These are phyloP conservation scores for Eriocheir sinensis DNA, from an alignment of 1,140 invertebrate genomes.

Conservation along the genomic window DNA sequence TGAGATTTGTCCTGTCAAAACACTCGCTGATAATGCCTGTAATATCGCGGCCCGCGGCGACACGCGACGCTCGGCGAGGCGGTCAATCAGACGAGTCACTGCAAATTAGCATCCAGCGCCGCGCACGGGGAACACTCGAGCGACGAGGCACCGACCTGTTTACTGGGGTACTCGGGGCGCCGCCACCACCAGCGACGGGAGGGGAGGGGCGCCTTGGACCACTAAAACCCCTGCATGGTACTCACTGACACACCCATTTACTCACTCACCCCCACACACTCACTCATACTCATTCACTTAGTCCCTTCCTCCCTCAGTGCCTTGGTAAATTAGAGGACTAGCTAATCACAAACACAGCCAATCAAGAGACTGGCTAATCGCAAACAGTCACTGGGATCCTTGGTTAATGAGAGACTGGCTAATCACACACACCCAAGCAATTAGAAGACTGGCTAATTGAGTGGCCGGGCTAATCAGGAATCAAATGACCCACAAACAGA, in stretches of 20 bases:
- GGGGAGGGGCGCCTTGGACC: too few relatives aligned
- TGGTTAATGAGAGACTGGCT: too few relatives aligned
- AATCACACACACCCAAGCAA: too few relatives aligned
- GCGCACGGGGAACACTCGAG: neutral
- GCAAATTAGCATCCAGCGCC: neutral
- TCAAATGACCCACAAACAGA: too few relatives aligned
- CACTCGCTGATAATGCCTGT: neutral
- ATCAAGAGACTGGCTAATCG: neutral
- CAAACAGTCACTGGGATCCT: too few relatives aligned
- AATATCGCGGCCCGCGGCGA: neutral
- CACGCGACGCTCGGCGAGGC: neutral
- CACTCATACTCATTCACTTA: neutral
- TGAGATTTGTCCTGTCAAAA: slow-evolving; percentile 6
- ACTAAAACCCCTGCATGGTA: too few relatives aligned
- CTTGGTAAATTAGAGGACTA: too few relatives aligned
- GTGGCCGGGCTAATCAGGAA: too few relatives aligned
- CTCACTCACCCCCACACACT: neutral
- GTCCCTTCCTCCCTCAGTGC: neutral
- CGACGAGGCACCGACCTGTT: neutral
- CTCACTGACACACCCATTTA: slow-evolving; percentile 15
- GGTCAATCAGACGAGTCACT: neutral
- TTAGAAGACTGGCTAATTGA: too few relatives aligned
- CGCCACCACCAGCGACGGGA: neutral
- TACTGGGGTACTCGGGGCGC: neutral
- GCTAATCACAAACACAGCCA: neutral